Evolutionary conservation across 2,797 vertebrate genomes (phyloP).

Genomic region (Rhinogobio ventralis): DNA sequence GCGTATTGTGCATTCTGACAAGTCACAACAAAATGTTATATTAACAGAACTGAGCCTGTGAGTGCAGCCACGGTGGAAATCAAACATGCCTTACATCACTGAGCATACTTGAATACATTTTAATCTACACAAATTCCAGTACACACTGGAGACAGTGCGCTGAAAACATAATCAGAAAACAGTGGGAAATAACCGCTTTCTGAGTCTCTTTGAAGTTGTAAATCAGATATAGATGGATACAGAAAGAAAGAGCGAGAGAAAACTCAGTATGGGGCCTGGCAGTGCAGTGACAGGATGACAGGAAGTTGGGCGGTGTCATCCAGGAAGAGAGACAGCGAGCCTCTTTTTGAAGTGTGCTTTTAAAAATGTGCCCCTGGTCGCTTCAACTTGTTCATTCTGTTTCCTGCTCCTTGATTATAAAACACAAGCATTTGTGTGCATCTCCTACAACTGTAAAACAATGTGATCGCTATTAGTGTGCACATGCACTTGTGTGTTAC

Average conservation of each 20-base stretch:
- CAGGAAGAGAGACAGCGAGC: constrained; percentile 47
- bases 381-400: neutral
- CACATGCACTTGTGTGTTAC: neutral
- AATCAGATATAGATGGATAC: constrained; percentile 36
- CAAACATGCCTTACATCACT: neutral
- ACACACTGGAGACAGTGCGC: constrained; percentile 10
- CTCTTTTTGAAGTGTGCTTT: constrained; percentile 48
- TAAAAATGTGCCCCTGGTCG: constrained; percentile 31
- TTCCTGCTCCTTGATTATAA: neutral
- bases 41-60: neutral
- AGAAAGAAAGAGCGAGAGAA: constrained; percentile 6
- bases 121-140: neutral
- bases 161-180: constrained; percentile 31
- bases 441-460: neutral
- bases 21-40: neutral
- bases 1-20: constrained; percentile 2
- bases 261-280: constrained; percentile 34
- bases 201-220: constrained; percentile 44
- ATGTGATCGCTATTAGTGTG: neutral
- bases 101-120: neutral
- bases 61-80: neutral
- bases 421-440: neutral
- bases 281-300: constrained; percentile 43
- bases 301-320: constrained; percentile 49
- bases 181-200: constrained; percentile 27